phyloP scores from a whole-genome alignment of 1,140 invertebrate species.

The Diabrotica virgifera region DNA sequence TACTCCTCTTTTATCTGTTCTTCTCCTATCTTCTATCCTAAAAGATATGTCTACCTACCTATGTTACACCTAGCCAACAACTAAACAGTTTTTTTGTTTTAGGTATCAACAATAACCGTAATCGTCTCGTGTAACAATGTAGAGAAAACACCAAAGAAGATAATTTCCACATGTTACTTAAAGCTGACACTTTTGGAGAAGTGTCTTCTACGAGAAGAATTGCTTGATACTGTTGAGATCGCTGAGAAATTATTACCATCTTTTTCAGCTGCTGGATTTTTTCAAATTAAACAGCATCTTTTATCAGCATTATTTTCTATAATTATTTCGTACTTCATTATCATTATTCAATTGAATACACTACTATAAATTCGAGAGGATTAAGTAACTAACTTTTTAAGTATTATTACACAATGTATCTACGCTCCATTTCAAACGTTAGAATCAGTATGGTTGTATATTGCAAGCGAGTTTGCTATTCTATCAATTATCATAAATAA shows the following conservation, averaged over 20 bases:
- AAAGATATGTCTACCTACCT: too few relatives aligned
- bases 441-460: too few relatives aligned
- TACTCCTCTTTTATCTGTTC: too few relatives aligned
- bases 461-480: too few relatives aligned
- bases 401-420: too few relatives aligned
- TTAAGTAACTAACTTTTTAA: too few relatives aligned
- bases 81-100: constrained; percentile 10
- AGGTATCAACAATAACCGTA: constrained; percentile 13
- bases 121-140: constrained; percentile 19
- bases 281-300: constrained; percentile 24
- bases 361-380: not conserved
- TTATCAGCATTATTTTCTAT: constrained; percentile 18
- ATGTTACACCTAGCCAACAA: too few relatives aligned
- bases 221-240: constrained; percentile 14
- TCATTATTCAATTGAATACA: constrained; percentile 25
- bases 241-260: constrained; percentile 22
- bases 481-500: too few relatives aligned
- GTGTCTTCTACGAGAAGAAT: constrained; percentile 20
- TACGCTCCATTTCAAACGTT: too few relatives aligned
- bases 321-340: constrained; percentile 21
- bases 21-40: too few relatives aligned
- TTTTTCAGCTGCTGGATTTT: constrained; percentile 23
- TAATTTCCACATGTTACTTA: constrained; percentile 13
- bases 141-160: constrained; percentile 17
- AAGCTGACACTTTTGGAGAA: constrained; percentile 9